These are phyloP conservation scores for Catharus ustulatus DNA, from an alignment of 2,797 vertebrate species.

Conservation along the genomic window DNA sequence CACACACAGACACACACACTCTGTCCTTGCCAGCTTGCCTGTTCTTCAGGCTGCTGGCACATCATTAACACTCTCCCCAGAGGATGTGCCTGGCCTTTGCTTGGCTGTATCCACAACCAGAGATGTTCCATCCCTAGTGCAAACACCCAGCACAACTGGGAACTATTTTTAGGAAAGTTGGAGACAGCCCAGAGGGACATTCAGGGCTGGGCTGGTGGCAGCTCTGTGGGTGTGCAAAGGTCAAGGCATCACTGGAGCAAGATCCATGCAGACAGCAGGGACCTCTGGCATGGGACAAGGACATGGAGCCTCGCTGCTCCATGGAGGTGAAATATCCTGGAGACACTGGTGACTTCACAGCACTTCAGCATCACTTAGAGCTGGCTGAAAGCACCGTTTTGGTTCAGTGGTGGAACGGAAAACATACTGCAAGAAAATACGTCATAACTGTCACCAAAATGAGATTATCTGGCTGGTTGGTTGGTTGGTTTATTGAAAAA, in stretches of 20 bases:
- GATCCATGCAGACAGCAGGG: background rate
- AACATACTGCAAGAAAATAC: background rate
- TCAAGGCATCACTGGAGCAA: background rate
- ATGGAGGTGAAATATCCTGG: background rate
- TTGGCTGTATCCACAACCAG: background rate
- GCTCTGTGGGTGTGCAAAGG: fast-evolving
- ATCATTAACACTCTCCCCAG: background rate
- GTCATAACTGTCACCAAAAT: constrained; percentile 7
- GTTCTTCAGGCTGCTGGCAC: background rate
- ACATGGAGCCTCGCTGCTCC: background rate
- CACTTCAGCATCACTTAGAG: background rate
- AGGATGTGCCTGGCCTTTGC: background rate
- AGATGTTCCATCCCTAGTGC: background rate
- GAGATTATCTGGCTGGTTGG: background rate
- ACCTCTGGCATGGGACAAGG: background rate
- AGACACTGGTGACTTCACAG: background rate
- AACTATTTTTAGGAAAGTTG: background rate
- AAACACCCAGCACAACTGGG: background rate
- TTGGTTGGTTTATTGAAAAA: constrained; percentile 8
- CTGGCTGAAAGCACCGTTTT: background rate
- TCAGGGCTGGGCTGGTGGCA: background rate
- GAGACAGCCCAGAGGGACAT: background rate
- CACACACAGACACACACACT: background rate
- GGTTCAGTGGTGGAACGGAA: background rate
- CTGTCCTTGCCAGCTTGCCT: background rate